Conservation (phyloP, 2,797 vertebrate species). For the Octomys mimax region DNA sequence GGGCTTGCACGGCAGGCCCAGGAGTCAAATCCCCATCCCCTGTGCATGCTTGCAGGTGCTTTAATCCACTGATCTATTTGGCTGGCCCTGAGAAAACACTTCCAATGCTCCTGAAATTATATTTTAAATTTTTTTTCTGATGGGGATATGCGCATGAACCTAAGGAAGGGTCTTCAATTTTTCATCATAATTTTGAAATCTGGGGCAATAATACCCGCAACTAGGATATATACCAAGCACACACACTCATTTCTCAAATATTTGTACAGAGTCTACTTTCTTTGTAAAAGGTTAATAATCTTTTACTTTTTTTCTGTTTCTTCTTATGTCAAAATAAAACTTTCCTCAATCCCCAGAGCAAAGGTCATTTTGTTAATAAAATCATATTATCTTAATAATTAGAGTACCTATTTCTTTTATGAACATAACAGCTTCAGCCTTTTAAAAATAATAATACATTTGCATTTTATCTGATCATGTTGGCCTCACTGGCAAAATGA, state of each 20-base stretch:
- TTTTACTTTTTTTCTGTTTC: not conserved
- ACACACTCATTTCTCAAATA: not conserved
- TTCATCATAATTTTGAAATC: not conserved
- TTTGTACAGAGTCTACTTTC: not conserved
- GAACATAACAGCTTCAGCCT: not conserved
- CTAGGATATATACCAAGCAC: not conserved
- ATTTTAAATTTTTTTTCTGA: not conserved
- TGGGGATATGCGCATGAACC: not conserved
- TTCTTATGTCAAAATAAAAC: constrained; percentile 23
- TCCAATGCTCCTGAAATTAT: not conserved
- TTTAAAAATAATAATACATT: not conserved
- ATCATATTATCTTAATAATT: not conserved
- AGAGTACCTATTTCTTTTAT: not conserved
- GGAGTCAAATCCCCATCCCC: no score
- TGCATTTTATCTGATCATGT: no score
- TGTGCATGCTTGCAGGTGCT: no score
- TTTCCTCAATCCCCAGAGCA: not conserved
- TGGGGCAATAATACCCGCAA: not conserved
- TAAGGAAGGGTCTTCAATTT: not conserved
- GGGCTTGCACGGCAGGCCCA: no score
- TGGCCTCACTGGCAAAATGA: not conserved
- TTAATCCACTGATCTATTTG: no score
- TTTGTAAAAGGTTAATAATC: not conserved
- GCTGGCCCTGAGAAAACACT: not conserved
- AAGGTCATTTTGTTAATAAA: not conserved